phyloP scores from a whole-genome alignment of 2,797 vertebrate genomes.

The Tokudaia tokunoshimensis region DNA sequence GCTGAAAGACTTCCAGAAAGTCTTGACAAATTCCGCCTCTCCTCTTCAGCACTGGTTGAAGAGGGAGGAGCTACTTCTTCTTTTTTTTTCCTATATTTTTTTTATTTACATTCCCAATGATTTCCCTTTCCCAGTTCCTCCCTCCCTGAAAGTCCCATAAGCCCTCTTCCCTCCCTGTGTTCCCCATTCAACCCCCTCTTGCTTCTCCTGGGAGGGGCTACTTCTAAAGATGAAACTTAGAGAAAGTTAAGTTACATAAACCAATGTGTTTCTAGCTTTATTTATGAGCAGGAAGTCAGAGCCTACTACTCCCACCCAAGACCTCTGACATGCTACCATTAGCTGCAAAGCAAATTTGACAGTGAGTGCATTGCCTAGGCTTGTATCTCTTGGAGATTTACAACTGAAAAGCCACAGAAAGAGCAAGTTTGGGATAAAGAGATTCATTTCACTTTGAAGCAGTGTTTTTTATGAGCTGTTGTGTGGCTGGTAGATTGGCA shows the following conservation, averaged over 20 bases:
- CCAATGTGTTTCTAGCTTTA: not conserved
- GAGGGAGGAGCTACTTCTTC: not conserved
- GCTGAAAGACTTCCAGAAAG: not conserved
- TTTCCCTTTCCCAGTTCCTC: too few relatives aligned
- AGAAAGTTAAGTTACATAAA: not conserved
- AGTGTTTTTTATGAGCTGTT: not conserved
- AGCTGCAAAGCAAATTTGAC: not conserved
- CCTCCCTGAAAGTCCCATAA: too few relatives aligned
- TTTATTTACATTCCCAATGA: too few relatives aligned
- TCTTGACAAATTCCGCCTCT: not conserved
- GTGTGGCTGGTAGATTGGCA: not conserved
- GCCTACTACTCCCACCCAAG: not conserved
- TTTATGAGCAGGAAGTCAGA: not conserved
- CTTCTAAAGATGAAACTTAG: not conserved
- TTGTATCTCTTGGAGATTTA: not conserved
- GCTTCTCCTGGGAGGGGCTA: not conserved
- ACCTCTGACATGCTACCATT: fast-evolving
- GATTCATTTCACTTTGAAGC: not conserved
- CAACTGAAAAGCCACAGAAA: not conserved
- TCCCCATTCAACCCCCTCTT: too few relatives aligned
- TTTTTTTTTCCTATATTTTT: too few relatives aligned
- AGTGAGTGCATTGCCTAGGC: not conserved
- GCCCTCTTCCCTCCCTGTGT: too few relatives aligned
- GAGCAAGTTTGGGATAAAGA: not conserved
- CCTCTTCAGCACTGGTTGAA: not conserved